These are phyloP conservation scores for Ceramica pisi DNA, from an alignment of 2,888 invertebrate species.

Conservation along the genomic window DNA sequence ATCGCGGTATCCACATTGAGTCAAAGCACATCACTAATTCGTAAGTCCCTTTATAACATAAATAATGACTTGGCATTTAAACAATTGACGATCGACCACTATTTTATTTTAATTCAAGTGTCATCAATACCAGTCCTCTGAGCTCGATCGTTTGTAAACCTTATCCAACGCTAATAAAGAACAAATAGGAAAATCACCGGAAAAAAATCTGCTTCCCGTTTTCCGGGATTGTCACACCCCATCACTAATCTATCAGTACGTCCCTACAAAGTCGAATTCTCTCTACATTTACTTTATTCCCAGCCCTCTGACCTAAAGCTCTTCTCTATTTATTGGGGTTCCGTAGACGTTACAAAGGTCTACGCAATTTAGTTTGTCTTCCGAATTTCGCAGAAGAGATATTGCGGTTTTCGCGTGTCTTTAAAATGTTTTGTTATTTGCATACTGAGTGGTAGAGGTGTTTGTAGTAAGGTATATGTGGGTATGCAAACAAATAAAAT, in stretches of 20 bases:
- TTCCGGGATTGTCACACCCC: constrained; percentile 17
- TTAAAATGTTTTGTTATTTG: constrained; percentile 20
- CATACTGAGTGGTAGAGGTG: constrained; percentile 5
- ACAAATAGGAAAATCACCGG: too few relatives aligned
- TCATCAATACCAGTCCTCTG: too few relatives aligned
- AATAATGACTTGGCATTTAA: too few relatives aligned
- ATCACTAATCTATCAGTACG: constrained; percentile 47
- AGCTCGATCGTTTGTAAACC: too few relatives aligned
- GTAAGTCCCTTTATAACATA: too few relatives aligned
- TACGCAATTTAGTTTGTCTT: constrained; percentile 43
- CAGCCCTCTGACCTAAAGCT: constrained; percentile 42
- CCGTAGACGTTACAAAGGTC: constrained; percentile 39
- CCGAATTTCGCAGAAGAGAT: constrained; percentile 37
- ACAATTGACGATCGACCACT: too few relatives aligned
- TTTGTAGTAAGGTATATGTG: background rate
- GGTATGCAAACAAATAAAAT: too few relatives aligned
- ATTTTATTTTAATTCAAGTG: too few relatives aligned
- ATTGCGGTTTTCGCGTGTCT: constrained; percentile 24
- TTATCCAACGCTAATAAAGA: too few relatives aligned
- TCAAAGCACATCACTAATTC: too few relatives aligned
- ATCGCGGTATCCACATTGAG: too few relatives aligned
- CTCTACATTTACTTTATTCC: constrained; percentile 47
- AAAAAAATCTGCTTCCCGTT: background rate
- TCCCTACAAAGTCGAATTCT: constrained; percentile 28
- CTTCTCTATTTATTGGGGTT: constrained; percentile 61